Evolutionary conservation across 2,888 invertebrate genomes (phyloP).

Genomic region (Apamea crenata): DNA sequence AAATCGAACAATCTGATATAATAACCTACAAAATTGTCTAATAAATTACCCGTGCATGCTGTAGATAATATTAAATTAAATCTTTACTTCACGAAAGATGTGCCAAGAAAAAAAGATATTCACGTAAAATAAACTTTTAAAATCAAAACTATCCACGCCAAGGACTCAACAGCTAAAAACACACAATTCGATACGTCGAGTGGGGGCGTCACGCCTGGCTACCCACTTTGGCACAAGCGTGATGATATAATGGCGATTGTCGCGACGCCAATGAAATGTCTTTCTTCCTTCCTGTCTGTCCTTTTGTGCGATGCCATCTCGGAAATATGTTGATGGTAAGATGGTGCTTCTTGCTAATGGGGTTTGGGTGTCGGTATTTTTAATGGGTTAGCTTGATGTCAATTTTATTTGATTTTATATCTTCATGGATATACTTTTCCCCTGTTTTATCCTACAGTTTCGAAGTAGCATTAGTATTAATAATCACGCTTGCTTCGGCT

Average conservation of each 20-base stretch:
- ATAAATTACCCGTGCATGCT: neutral
- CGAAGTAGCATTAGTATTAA: neutral
- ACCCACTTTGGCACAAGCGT: slow-evolving; percentile 71
- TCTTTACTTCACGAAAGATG: neutral
- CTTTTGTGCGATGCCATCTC: slow-evolving; percentile 71
- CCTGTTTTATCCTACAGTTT: neutral
- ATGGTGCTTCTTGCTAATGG: slow-evolving; percentile 66
- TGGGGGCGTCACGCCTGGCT: slow-evolving; percentile 75
- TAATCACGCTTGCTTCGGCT: neutral
- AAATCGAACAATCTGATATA: neutral
- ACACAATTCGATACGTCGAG: slow-evolving; percentile 63
- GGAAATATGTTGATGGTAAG: slow-evolving; percentile 71
- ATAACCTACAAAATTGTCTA: neutral
- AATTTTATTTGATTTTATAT: slow-evolving; percentile 46
- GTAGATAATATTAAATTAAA: neutral
- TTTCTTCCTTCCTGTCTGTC: slow-evolving; percentile 83
- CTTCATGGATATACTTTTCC: neutral
- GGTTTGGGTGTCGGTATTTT: slow-evolving; percentile 57
- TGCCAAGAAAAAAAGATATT: neutral
- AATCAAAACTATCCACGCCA: slow-evolving; percentile 49
- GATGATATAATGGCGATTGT: slow-evolving; percentile 80
- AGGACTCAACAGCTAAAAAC: slow-evolving; percentile 42
- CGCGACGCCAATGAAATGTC: slow-evolving; percentile 81
- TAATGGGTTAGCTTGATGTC: slow-evolving; percentile 46
- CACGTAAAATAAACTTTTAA: slow-evolving; percentile 6